A percentile compares a stretch with the other conserved stretches of the same genome.
Evolutionary conservation across 1,140 invertebrate species (phyloP).

Genomic region (Goniozus legneri): DNA sequence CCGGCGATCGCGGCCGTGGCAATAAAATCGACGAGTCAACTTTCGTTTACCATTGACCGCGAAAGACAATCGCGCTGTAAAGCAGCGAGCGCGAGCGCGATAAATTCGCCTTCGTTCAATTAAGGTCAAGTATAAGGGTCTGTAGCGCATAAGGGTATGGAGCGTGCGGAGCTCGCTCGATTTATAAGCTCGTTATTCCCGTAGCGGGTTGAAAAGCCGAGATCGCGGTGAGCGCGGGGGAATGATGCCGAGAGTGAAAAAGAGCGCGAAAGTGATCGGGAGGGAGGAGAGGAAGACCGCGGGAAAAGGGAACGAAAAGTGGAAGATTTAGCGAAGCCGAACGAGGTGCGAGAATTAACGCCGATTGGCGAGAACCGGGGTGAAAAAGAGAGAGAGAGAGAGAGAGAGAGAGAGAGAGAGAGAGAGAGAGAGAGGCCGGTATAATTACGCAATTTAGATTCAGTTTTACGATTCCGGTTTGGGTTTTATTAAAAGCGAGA

Average conservation of each 20-base stretch:
- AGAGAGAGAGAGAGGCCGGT: conserved; percentile 22
- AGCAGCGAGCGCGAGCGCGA: neutral
- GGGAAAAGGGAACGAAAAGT: conserved; percentile 4
- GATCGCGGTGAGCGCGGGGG: no score
- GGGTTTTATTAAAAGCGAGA: conserved; percentile 42
- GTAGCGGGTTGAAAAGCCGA: neutral
- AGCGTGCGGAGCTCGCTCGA: neutral
- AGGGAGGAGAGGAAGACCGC: neutral
- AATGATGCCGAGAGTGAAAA: no score
- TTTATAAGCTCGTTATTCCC: conserved; percentile 18
- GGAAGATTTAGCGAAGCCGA: neutral
- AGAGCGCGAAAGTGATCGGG: no score
- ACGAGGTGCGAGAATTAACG: neutral
- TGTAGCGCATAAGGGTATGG: neutral
- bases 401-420: neutral
- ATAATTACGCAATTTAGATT: conserved; percentile 49
- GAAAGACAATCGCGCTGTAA: conserved; percentile 12
- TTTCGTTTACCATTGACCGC: no score
- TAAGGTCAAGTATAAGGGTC: neutral
- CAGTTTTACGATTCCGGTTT: conserved; percentile 41
- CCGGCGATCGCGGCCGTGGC: no score
- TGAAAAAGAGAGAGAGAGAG: neutral
- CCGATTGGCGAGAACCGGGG: no score
- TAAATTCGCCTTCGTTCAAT: conserved; percentile 1
- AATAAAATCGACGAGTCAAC: no score